Evolutionary conservation across 2,888 invertebrate species (phyloP), one percentile per base, ranked within the genome.

Genomic region (Embidobia sp.): DNA sequence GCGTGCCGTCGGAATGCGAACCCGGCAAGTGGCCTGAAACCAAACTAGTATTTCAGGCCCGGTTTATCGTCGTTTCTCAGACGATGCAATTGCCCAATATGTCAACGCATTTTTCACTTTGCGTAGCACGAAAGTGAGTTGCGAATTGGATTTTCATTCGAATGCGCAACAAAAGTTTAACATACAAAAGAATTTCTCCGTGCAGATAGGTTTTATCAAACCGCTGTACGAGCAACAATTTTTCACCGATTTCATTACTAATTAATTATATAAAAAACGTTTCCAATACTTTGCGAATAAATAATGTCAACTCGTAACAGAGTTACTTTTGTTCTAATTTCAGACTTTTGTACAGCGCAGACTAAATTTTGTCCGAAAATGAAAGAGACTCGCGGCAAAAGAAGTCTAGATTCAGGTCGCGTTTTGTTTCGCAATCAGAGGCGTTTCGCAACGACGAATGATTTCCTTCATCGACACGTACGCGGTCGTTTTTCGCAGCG

Each of bases 21-120:
- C 35, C 33, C 22, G 6, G 35, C 46, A 61, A 59, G 26, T 57
- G 49, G 33, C 53, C 48, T 73, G 55, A 57, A 55, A 57, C 64
- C 40, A 73, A 64, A 64, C 73, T 57, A 57, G 73, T 66, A 48
- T 57, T 73, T 64, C 63, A 73, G 37, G 22, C 35, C 51, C 22
- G 51, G 44, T 61, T 61, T 69, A 63, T 55, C 22, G n/a, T n/a
- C n/a, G 42, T 72, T 59, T 63, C 37, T 63, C 53, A 19, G 15
- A 3, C 35, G 40, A 35, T 48, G 19, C 55, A 63, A 44, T 61
- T 61, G 27, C 53, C 46, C 53, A 70, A 61, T 70, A 59, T 51
- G 42, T 61, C 67, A 57, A 57, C 48, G 57, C 46, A 19, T 37
- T 48, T 37, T 69, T 57, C 13, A 57, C n/a, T n/a, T 16, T 46